Percentiles rank a stretch among this genome's conserved stretches.
Evolutionary conservation across 2,113 vertebrate genomes (phyloP).

Genomic region (Cygnus atratus): DNA sequence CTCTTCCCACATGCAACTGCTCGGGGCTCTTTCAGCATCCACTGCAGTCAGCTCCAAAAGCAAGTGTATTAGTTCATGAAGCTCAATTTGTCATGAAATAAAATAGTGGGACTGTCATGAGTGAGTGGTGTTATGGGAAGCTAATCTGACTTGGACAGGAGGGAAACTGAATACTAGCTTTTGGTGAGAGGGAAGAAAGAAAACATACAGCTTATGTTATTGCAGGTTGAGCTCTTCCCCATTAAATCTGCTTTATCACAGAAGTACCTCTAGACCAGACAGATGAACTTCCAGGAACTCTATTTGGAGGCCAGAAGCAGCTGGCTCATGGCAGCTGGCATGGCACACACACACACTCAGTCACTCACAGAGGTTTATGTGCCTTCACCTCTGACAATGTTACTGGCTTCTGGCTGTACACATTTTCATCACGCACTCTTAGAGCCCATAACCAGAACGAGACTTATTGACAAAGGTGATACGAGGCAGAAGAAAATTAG

Average conservation of each 20-base stretch:
- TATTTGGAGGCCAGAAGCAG: slow-evolving; percentile 25
- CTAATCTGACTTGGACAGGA: slow-evolving; percentile 42
- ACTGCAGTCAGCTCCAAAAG: neutral
- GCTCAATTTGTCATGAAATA: slow-evolving; percentile 34
- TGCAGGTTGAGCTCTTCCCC: neutral
- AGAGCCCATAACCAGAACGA: neutral
- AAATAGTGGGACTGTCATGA: slow-evolving; percentile 36
- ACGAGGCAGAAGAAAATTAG: neutral
- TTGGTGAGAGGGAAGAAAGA: slow-evolving; percentile 8
- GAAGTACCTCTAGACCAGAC: slow-evolving; percentile 1
- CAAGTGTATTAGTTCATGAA: slow-evolving; percentile 21
- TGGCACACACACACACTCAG: neutral
- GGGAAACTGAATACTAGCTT: slow-evolving; percentile 32
- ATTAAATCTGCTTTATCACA: slow-evolving; percentile 10
- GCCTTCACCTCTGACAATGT: neutral
- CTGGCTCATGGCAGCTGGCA: neutral
- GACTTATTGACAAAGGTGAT: neutral
- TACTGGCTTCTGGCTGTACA: neutral
- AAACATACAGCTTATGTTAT: neutral
- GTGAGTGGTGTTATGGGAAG: slow-evolving; percentile 27
- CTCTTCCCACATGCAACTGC: slow-evolving; percentile 37
- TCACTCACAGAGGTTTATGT: neutral
- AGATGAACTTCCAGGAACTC: slow-evolving; percentile 26
- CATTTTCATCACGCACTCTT: neutral
- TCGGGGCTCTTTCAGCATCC: slow-evolving; percentile 4